Evolutionary conservation across 2,113 vertebrate genomes (phyloP).

Genomic region (Tachysurus vachellii): DNA sequence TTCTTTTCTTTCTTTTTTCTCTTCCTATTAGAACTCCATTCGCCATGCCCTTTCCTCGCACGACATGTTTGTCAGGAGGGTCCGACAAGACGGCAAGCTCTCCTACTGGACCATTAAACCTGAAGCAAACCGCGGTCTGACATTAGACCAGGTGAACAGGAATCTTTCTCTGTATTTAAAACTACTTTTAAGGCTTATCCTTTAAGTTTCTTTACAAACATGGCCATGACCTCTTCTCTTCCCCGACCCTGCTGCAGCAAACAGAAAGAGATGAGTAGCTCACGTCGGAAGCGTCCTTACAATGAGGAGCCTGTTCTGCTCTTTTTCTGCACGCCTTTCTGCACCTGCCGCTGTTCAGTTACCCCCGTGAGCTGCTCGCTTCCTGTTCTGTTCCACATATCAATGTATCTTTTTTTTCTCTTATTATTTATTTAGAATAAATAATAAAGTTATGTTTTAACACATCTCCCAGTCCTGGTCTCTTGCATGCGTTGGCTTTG

Average conservation of each 20-base stretch:
- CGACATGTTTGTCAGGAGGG: too few relatives aligned
- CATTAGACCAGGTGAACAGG: too few relatives aligned
- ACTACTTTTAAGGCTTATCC: too few relatives aligned
- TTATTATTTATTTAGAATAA: background rate
- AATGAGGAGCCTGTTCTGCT: conserved; percentile 85
- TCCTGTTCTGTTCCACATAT: conserved; percentile 57
- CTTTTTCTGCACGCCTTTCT: conserved; percentile 83
- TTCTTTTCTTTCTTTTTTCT: too few relatives aligned
- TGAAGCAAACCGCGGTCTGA: too few relatives aligned
- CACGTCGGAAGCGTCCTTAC: conserved; percentile 82
- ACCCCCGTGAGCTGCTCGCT: conserved; percentile 78
- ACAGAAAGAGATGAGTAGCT: conserved; percentile 72
- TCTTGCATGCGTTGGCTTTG: background rate
- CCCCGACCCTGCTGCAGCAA: conserved; percentile 58
- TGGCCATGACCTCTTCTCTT: too few relatives aligned
- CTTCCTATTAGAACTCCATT: too few relatives aligned
- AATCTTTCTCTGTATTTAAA: too few relatives aligned
- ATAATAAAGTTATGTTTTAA: background rate
- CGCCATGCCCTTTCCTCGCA: too few relatives aligned
- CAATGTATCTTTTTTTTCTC: background rate
- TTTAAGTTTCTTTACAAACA: too few relatives aligned
- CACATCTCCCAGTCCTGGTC: background rate
- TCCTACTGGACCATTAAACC: too few relatives aligned
- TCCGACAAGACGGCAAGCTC: too few relatives aligned
- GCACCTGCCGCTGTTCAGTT: conserved; percentile 79